A percentile compares a stretch with the other conserved stretches of the same genome.
These are phyloP conservation scores for Empidonax traillii DNA, from an alignment of 2,113 vertebrate species.

Conservation along the genomic window DNA sequence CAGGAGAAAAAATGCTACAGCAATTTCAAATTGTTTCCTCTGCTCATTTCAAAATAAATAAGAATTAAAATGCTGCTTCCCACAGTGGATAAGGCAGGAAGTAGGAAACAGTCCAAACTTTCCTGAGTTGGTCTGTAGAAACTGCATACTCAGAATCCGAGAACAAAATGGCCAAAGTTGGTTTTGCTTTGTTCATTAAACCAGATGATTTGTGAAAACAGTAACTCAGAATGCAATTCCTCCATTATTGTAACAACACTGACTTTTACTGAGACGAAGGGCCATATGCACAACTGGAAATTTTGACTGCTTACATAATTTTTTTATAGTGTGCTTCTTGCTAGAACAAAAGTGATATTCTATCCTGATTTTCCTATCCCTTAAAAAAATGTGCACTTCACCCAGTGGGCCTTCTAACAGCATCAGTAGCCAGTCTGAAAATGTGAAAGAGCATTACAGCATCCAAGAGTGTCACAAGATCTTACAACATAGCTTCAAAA, in stretches of 20 bases:
- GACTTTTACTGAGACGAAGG: background rate
- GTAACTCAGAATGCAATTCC: background rate
- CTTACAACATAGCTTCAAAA: background rate
- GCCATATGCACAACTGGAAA: background rate
- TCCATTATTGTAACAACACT: background rate
- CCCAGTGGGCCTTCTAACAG: background rate
- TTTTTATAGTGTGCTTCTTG: background rate
- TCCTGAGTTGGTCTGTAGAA: background rate
- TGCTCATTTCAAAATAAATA: background rate
- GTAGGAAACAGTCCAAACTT: background rate
- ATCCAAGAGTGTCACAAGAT: background rate
- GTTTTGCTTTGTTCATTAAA: background rate
- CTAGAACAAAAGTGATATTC: background rate
- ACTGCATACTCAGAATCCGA: background rate
- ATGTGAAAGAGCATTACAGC: background rate
- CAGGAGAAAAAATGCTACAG: background rate
- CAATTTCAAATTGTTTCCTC: background rate
- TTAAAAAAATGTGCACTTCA: background rate
- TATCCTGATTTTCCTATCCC: background rate
- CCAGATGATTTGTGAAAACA: background rate
- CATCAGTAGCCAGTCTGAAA: background rate
- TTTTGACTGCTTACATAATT: background rate
- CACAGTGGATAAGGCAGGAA: background rate
- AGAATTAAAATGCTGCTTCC: background rate
- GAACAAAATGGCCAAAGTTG: background rate